A percentile compares a stretch with the other conserved stretches of the same genome.
Conservation (phyloP, 2,113 vertebrate genomes). For the Eulemur rufifrons region DNA sequence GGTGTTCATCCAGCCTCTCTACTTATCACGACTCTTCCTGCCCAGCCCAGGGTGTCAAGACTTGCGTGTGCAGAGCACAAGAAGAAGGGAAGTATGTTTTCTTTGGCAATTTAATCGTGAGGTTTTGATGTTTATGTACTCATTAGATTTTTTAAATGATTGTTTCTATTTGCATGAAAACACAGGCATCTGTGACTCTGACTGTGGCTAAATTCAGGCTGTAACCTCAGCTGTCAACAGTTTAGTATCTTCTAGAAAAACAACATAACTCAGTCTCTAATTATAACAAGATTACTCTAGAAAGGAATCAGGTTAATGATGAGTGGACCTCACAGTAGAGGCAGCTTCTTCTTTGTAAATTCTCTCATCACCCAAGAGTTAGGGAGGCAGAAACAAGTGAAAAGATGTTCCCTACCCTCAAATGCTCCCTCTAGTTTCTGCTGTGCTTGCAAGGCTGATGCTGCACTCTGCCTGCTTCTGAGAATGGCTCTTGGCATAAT, state of each 20-base stretch:
- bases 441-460: slow-evolving; percentile 63
- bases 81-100: background rate
- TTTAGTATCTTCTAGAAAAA: slow-evolving; percentile 53
- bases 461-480: slow-evolving; percentile 48
- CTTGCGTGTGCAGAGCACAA: background rate
- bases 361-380: background rate
- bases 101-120: slow-evolving; percentile 59
- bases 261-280: slow-evolving; percentile 25
- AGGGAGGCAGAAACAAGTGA: slow-evolving; percentile 68
- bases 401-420: slow-evolving; percentile 67
- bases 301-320: slow-evolving; percentile 55
- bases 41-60: background rate
- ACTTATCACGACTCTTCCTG: background rate
- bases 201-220: slow-evolving; percentile 72
- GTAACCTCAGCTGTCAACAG: slow-evolving; percentile 70
- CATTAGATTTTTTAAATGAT: slow-evolving; percentile 68
- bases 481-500: slow-evolving; percentile 73
- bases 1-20: background rate
- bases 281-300: slow-evolving; percentile 46
- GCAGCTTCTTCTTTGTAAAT: background rate
- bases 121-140: slow-evolving; percentile 72
- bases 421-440: slow-evolving; percentile 1
- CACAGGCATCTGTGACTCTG: slow-evolving; percentile 61
- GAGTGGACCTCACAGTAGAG: background rate
- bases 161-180: slow-evolving; percentile 73